A percentile compares a stretch with the other conserved stretches of the same genome.
Conservation (phyloP, 2,888 invertebrate genomes). For the Cosmopolites sordidus region DNA sequence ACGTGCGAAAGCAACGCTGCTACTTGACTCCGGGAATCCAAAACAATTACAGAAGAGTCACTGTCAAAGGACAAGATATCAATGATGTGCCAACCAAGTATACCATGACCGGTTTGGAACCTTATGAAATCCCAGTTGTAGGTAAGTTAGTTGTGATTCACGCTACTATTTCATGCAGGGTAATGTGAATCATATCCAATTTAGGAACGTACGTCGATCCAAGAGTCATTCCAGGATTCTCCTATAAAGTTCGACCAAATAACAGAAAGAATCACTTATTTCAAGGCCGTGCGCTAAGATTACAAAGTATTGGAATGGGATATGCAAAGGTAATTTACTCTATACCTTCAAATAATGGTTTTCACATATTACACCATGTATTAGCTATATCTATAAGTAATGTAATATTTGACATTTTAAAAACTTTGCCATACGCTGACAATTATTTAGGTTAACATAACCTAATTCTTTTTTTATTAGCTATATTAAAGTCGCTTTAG, state of each 20-base stretch:
- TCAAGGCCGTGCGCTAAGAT: constrained; percentile 58
- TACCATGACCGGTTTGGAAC: constrained; percentile 61
- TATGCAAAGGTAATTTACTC: constrained; percentile 56
- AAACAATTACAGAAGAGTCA: constrained; percentile 58
- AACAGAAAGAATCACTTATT: constrained; percentile 62
- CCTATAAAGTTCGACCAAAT: constrained; percentile 67
- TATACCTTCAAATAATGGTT: too few relatives aligned
- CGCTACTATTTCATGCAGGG: too few relatives aligned
- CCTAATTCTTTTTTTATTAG: too few relatives aligned
- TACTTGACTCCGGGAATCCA: constrained; percentile 63
- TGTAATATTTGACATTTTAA: background rate
- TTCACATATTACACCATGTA: too few relatives aligned
- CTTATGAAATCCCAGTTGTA: constrained; percentile 65
- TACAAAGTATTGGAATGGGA: constrained; percentile 67
- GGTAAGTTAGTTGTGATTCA: too few relatives aligned
- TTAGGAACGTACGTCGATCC: constrained; percentile 66
- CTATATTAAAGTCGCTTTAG: too few relatives aligned
- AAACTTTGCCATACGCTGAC: too few relatives aligned
- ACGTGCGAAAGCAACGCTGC: constrained; percentile 52
- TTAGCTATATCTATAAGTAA: too few relatives aligned
- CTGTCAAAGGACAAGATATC: constrained; percentile 58
- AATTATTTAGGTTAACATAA: too few relatives aligned
- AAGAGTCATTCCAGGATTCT: constrained; percentile 67
- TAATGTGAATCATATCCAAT: background rate
- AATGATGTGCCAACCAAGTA: constrained; percentile 65